Evolutionary conservation across 2,113 vertebrate genomes (phyloP).

Genomic region (Gobius niger): DNA sequence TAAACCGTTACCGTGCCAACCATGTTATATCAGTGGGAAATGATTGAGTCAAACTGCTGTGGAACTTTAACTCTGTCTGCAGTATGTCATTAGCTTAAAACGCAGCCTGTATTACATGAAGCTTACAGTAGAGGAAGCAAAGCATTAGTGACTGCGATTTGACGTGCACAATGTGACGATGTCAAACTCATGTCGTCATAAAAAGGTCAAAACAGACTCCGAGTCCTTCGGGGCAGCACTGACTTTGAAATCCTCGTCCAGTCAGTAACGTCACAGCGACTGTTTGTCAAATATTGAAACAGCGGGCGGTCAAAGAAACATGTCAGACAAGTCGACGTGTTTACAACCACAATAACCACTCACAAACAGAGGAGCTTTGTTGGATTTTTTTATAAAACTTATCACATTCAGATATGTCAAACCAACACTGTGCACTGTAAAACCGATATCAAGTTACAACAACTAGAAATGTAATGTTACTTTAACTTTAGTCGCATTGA

Average conservation of each 20-base stretch:
- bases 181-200: neutral
- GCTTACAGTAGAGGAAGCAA: too few species aligned
- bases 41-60: too few species aligned
- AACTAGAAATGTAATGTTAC: neutral
- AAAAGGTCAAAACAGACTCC: neutral
- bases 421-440: constrained; percentile 1
- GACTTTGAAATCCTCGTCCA: neutral
- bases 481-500: neutral
- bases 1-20: too few species aligned
- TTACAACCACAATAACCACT: neutral
- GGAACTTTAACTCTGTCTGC: too few species aligned
- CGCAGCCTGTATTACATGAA: too few species aligned
- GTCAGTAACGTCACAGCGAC: neutral
- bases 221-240: neutral
- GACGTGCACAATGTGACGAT: neutral
- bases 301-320: neutral
- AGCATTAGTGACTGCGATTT: neutral
- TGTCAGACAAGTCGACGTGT: neutral
- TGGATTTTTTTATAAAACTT: constrained; percentile 32
- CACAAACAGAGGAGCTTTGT: neutral
- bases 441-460: neutral
- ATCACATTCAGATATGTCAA: constrained; percentile 13
- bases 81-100: too few species aligned
- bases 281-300: neutral
- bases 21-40: too few species aligned